phyloP scores from a whole-genome alignment of 1,140 invertebrate species.

The Microplitis demolitor region DNA sequence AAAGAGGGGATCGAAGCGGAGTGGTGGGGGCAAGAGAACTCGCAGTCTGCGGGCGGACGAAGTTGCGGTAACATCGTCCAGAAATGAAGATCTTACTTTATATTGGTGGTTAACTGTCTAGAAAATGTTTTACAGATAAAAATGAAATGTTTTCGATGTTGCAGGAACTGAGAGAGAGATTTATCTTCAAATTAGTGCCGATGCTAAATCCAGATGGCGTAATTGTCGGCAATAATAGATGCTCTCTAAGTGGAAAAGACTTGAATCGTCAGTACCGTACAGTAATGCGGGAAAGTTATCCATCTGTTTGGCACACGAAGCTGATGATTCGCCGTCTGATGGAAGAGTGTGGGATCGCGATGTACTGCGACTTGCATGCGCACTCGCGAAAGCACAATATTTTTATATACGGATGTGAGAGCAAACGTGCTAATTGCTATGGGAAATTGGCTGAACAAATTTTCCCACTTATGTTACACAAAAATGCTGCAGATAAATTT shows the following conservation, averaged over 20 bases:
- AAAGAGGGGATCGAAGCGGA: too few species aligned
- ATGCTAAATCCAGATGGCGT: conserved; percentile 97
- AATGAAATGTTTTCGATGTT: conserved; percentile 28
- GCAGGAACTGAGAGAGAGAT: conserved; percentile 84
- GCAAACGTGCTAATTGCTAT: conserved; percentile 72
- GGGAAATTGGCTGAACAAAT: conserved; percentile 84
- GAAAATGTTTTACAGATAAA: neutral
- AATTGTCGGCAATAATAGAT: conserved; percentile 90
- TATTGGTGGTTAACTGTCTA: too few species aligned
- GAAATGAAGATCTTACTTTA: neutral
- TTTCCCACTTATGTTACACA: conserved; percentile 90
- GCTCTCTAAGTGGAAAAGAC: conserved; percentile 86
- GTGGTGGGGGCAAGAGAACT: too few species aligned
- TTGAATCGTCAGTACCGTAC: conserved; percentile 88
- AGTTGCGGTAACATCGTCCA: neutral
- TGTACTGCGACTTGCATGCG: conserved; percentile 95
- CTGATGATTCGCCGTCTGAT: conserved; percentile 83
- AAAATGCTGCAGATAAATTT: conserved; percentile 93
- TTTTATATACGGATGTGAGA: conserved; percentile 96
- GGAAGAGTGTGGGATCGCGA: conserved; percentile 89
- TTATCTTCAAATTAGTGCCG: conserved; percentile 95
- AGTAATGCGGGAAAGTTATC: conserved; percentile 86
- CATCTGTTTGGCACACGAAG: conserved; percentile 93
- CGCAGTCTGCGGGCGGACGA: too few species aligned
- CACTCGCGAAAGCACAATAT: conserved; percentile 94